These are phyloP conservation scores for Adelognathus sp. DNA, from an alignment of 2,888 invertebrate species.

Conservation along the genomic window DNA sequence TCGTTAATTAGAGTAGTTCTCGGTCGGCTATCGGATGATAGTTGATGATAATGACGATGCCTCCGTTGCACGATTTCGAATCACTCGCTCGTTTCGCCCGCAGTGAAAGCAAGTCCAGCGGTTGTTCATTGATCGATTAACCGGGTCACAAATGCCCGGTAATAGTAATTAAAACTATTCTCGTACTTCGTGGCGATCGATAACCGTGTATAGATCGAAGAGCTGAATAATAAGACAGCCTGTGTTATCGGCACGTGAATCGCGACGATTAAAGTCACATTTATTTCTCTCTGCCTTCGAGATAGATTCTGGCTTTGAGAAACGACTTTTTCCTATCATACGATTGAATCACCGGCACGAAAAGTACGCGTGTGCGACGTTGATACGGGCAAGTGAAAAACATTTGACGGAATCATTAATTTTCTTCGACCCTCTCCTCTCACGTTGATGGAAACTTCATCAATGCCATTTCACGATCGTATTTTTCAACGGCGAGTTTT, in stretches of 20 bases:
- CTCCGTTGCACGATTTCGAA: not conserved
- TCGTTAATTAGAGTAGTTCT: not conserved
- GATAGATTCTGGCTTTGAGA: not conserved
- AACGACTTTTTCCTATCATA: not conserved
- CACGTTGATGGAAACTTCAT: not conserved
- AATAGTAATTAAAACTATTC: not conserved
- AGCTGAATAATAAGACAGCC: not conserved
- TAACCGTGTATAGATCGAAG: too few relatives aligned
- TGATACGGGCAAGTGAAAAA: not conserved
- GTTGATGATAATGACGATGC: not conserved
- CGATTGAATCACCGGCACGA: too few relatives aligned
- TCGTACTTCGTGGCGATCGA: not conserved
- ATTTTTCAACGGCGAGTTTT: not conserved
- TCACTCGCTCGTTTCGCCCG: not conserved
- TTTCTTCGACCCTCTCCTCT: not conserved
- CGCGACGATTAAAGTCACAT: not conserved
- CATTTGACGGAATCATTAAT: slow-evolving; percentile 2
- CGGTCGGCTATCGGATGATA: not conserved
- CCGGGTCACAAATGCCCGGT: not conserved
- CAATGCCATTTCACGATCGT: not conserved
- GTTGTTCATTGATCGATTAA: not conserved
- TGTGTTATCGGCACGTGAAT: not conserved
- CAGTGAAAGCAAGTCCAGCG: not conserved
- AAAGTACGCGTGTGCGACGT: too few relatives aligned
- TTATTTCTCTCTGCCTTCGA: not conserved